Percentiles rank a stretch among this genome's conserved stretches.
phyloP scores from a whole-genome alignment of 1,140 invertebrate genomes.

The Latrodectus geometricus region DNA sequence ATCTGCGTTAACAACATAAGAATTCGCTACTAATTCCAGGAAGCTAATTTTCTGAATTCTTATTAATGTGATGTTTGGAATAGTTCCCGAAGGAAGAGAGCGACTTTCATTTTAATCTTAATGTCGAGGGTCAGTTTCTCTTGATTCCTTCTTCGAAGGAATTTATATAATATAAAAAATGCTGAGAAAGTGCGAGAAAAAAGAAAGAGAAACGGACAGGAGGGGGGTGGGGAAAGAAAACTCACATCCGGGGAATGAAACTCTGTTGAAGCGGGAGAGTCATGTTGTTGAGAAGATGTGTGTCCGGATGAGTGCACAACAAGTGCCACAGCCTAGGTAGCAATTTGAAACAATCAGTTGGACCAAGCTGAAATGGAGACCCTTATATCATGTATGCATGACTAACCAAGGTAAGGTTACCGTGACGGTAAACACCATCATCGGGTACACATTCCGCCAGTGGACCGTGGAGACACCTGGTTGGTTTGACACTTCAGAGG shows the following conservation, averaged over 20 bases:
- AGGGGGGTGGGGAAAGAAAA: not conserved
- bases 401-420: constrained; percentile 53
- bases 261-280: not conserved
- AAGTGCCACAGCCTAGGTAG: constrained; percentile 58
- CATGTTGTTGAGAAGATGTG: not conserved
- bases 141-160: not conserved
- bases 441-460: constrained; percentile 43
- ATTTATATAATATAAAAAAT: not conserved
- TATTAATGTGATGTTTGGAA: too few species aligned
- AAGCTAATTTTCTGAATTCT: too few species aligned
- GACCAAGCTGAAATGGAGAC: constrained; percentile 57
- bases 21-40: too few species aligned
- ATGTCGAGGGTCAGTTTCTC: not conserved
- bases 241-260: constrained; percentile 7
- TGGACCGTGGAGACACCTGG: constrained; percentile 58
- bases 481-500: constrained; percentile 49
- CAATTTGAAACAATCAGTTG: constrained; percentile 60
- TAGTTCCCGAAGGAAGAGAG: too few species aligned
- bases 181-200: constrained; percentile 5
- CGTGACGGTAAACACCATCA: constrained; percentile 58
- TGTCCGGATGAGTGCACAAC: constrained; percentile 48
- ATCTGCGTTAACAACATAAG: too few species aligned
- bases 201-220: constrained; percentile 25
- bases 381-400: constrained; percentile 59
- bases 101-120: not conserved